Base-by-base conservation (phyloP, 1,140 invertebrate genomes). In the Drosophila subpulchrella region DNA sequence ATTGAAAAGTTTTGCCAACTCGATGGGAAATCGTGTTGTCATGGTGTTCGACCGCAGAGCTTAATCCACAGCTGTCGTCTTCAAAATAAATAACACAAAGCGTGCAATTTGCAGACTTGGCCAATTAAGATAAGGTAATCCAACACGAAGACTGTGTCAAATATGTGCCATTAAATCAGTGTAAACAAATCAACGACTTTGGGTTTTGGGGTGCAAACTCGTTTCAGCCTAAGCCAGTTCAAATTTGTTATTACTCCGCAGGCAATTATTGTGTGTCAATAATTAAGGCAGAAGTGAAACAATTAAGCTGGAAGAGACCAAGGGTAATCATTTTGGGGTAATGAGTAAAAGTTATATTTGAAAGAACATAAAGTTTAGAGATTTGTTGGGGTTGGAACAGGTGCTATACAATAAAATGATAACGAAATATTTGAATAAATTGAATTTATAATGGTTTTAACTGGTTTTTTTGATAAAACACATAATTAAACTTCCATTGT, bases 1-100 rank as follows among this genome's bases (percentile, higher is more conserved):
- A 88, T 88, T 86, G 75, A 86, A 82, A 88, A 82, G 42, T 75
- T 58, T 79, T 82, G 68, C 39, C 3, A 13, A 15, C 46, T 30
- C 10, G 30, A 6, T 58, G 66, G 68, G 27, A 71, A 71, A 71
- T 71, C 65, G 51, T 71, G 67, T 48, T 58, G 42, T 47, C 53
- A 50, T 70, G 65, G 53, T 57, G 42, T 27, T 44, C 5, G 12
- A 41, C 58, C 63, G 15, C 63, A 42, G 27, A 61, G 58, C 17
- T 10, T 30, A 53, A 27, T 56, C 63, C 65, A 48, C 47, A 39
- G 65, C 20, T 71, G 67, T 71, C 67, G 47, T 71, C 67, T 36
- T 57, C 65, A 36, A 24, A 20, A n/a, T 15, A 66, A 68, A 53
- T 42, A 53, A 42, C 17, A 57, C 65, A 57, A 48, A 58, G 48